Base-by-base conservation (phyloP, 2,797 vertebrate species). In the Jordanella pulchra region DNA sequence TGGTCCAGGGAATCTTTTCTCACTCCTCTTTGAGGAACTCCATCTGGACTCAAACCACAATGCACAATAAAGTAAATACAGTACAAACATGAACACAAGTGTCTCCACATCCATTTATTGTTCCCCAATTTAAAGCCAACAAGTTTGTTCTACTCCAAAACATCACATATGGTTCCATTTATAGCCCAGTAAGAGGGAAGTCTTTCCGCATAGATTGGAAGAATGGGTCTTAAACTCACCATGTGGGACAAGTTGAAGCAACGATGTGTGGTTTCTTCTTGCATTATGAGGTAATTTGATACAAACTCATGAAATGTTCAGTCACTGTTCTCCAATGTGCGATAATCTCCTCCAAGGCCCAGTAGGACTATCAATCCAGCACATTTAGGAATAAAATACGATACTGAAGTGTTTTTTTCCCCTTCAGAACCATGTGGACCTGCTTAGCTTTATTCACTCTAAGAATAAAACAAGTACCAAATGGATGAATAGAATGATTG, bases 161-260 rank as follows among this genome's bases (percentile, higher is more conserved):
- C 58, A 42, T 66, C 73, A 77, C 84, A 89, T 86, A 76, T 86
- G 89, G 71, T 67, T 89, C 69, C 72, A 67, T 53, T 86, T 88
- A 83, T 3, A 44, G 71, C 75, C 55, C 72, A 35, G 75, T 71
- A 0, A 48, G 65, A 80, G 78, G 67, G 70, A 78, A 79, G 70
- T 65, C 70, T 80, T 78, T 78, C 78, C 65, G 80, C 83, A 64
- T 77, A 80, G 65, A 51, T 39, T 77, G 71, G 32, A 54, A 60
- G 80, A 72, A 73, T 10, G 51, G 65, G 25, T 50, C 66, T 81
- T 70, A 7, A 79, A 69, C 78, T 69, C 72, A 77, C 69, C 81
- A 67, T 48, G 51, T 27, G 23, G 53, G 48, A 27, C 68, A 51
- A n/a, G 71, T 50, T 53, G 71, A 47, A 82, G 71, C 67, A 55